Conservation (phyloP, 2,797 vertebrate species). For the Gambelia wislizenii region DNA sequence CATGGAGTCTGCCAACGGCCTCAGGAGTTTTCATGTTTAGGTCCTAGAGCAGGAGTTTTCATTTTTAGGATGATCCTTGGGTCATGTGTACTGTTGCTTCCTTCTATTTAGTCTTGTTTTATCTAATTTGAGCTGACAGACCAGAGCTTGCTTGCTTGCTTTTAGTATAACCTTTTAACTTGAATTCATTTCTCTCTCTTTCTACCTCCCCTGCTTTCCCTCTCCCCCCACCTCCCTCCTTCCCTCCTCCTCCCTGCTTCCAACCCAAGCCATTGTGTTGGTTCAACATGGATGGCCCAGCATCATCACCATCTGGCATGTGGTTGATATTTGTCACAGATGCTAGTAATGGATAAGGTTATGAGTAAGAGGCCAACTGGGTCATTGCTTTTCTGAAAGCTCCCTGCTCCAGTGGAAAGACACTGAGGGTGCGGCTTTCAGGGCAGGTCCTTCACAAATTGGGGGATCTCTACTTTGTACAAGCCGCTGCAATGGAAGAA, state of each 20-base stretch:
- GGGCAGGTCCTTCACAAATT: not conserved
- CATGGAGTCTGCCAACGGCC: not conserved
- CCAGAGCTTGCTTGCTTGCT: constrained; percentile 36
- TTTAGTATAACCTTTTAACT: not conserved
- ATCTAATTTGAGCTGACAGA: constrained; percentile 35
- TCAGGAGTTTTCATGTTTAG: constrained; percentile 23
- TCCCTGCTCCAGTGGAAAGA: not conserved
- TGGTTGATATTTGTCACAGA: accelerated
- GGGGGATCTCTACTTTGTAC: constrained; percentile 16
- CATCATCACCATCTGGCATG: accelerated
- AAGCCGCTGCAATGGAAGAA: not conserved
- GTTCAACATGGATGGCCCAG: not conserved
- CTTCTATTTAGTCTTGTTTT: constrained; percentile 27
- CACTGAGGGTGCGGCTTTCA: constrained; percentile 20
- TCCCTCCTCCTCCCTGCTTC: not conserved
- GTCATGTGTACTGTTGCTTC: constrained; percentile 35
- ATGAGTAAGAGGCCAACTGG: not conserved
- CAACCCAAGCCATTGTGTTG: not conserved
- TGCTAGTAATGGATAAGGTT: constrained; percentile 3
- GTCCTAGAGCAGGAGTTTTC: constrained; percentile 10
- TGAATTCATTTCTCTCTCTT: not conserved
- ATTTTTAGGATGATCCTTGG: constrained; percentile 20
- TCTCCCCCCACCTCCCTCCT: not conserved
- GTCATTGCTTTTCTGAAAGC: constrained; percentile 21
- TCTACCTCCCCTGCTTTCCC: not conserved